Evolutionary conservation across 2,888 invertebrate species (phyloP), one percentile per base, ranked within the genome.

Genomic region (Trachelus iudaicus): DNA sequence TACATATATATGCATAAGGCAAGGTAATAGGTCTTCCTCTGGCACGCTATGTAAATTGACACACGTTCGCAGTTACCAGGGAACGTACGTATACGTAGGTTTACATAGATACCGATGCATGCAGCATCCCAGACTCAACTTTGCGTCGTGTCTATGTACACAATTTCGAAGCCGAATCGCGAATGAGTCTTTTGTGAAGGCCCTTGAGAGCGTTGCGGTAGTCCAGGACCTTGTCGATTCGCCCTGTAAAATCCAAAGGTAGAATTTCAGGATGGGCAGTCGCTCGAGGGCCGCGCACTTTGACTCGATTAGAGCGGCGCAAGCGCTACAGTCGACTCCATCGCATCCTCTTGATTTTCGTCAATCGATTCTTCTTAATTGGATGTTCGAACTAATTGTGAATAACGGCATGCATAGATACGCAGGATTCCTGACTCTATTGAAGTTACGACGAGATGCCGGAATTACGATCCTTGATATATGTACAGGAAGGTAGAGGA

Each of bases 21-120:
- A 82, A 81, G 82, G 85, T 85, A 85, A 86, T 85, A 83, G 85
- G 80, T 85, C 83, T 85, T 86, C 79, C 81, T 81, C 75, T 35
- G 74, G 77, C 80, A 73, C 81, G 80, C 79, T 82, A 79, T 84
- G 86, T 82, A 85, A 85, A 85, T 85, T 86, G 86, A 83, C 86
- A 84, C 82, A 83, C 81, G 81, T 79, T 85, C 77, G 82, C 79
- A 75, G 83, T 83, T 82, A 85, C 79, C 77, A 79, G 74, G 68
- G 77, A 77, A 81, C 35, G 35, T 73, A 13, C 13, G n/a, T 1
- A 30, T 23, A 30, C 74, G 33, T 74, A 75, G 80, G 81, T 80
- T 80, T 81, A 76, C 81, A 80, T 79, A 56, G 23, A 56, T 23
- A 80, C 76, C 79, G 77, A n/a, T 74, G 75, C 75, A 34, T 76